Evolutionary conservation across 2,797 vertebrate genomes (phyloP).

Genomic region (Liasis olivaceus): DNA sequence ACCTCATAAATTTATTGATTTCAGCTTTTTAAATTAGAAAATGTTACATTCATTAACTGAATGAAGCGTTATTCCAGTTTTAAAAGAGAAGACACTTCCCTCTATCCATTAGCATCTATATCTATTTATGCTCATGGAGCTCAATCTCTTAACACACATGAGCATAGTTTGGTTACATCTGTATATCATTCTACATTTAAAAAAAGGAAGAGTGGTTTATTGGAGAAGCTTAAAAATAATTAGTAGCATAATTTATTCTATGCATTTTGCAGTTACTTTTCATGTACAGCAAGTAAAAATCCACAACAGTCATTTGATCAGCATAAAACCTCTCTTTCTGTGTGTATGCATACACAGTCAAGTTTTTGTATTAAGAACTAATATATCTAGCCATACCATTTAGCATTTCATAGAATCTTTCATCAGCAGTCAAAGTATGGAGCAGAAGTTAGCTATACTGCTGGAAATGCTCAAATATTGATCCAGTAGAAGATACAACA

Average conservation of each 20-base stretch:
- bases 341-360: neutral
- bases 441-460: neutral
- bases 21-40: slow-evolving; percentile 31
- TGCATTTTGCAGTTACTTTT: neutral
- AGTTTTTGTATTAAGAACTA: neutral
- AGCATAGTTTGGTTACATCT: neutral
- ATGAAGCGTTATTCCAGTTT: neutral
- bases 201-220: neutral
- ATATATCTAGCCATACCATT: neutral
- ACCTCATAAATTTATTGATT: slow-evolving; percentile 2
- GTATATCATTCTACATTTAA: neutral
- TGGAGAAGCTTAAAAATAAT: neutral
- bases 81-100: neutral
- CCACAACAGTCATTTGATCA: neutral
- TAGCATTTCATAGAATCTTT: neutral
- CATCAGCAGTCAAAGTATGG: neutral
- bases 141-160: neutral
- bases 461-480: neutral
- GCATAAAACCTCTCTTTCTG: neutral
- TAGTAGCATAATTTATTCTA: neutral
- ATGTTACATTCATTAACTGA: neutral
- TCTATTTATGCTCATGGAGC: neutral
- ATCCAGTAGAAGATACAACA: neutral
- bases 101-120: neutral
- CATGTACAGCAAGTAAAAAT: neutral